Conservation (phyloP, 1,140 invertebrate species). For the Daktulosphaira vitifoliae region DNA sequence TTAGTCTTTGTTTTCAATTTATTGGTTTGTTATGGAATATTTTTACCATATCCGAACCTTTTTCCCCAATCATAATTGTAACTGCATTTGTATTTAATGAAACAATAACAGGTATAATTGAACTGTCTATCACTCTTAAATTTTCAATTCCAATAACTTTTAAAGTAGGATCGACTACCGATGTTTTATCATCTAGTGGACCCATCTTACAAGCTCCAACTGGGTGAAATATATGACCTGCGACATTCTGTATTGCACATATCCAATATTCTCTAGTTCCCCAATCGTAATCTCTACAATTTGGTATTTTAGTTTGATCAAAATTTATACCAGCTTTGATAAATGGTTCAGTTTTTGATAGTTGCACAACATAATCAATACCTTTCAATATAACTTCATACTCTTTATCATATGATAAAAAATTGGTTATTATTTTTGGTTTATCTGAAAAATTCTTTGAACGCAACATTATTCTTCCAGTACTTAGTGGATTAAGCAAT, state of each 20-base stretch:
- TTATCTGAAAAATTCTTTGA: constrained; percentile 48
- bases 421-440: constrained; percentile 53
- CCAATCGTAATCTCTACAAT: constrained; percentile 35
- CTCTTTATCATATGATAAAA: constrained; percentile 41
- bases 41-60: constrained; percentile 48
- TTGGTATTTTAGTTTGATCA: constrained; percentile 51
- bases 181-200: constrained; percentile 40
- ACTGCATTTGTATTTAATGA: constrained; percentile 43
- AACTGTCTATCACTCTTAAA: constrained; percentile 44
- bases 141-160: constrained; percentile 40
- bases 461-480: constrained; percentile 46
- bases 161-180: constrained; percentile 48
- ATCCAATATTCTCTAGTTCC: constrained; percentile 40
- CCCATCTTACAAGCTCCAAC: constrained; percentile 38
- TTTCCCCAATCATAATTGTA: constrained; percentile 52
- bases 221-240: constrained; percentile 41
- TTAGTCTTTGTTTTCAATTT: no score
- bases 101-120: constrained; percentile 44
- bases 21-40: constrained; percentile 42
- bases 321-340: constrained; percentile 44
- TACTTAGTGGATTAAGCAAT: constrained; percentile 46
- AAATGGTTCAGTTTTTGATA: constrained; percentile 41
- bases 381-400: constrained; percentile 38
- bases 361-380: constrained; percentile 38
- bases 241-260: constrained; percentile 39